Base-by-base conservation (phyloP, 2,113 vertebrate genomes). In the Pedetes capensis region DNA sequence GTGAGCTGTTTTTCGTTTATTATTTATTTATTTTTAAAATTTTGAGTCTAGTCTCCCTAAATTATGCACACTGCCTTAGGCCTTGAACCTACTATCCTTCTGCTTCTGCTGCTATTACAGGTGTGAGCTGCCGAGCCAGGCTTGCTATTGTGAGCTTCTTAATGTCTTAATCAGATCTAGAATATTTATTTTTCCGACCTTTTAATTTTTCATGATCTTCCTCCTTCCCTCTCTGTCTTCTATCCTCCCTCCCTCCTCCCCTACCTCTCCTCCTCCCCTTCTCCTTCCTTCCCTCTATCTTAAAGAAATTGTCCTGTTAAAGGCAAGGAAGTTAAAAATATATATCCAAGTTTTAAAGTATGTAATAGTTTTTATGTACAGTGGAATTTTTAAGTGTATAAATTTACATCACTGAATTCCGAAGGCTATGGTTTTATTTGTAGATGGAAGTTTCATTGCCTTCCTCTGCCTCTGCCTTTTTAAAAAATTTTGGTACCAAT, bases 361-460 rank as follows among this genome's bases (percentile, higher is more conserved):
- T 86, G 61, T 22, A 79, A 3, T 12, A 66, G 12, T 63, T 91
- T 85, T 75, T 91, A 87, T 79, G 39, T 87, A 39, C 25, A 34
- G 44, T 68, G 89, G 42, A 86, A 51, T n/a, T 85, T 82, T 63
- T 9, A 71, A 47, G 25, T 85, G 53, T 86, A 47, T 89, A 59
- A 55, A 68, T 89, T 75, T 78, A 53, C 32, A 63, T 81, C 39
- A 44, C 85, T 90, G 95, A 93, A 78, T 91, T 88, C 47, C 51
- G 81, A 93, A 89, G 61, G 3, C 89, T 25, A 9, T 63, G 23
- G 9, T 86, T 94, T 96, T 91, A 57, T 92, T 95, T 72, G 16
- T 87, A 71, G 83, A 55, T 91, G 72, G 72, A 44, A 44, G 96
- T 94, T 93, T 51, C 49, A 79, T 91, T 93, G n/a, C n/a, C 11